Base-by-base conservation (phyloP, 2,888 invertebrate genomes). In the Kryphioiulus occultus region DNA sequence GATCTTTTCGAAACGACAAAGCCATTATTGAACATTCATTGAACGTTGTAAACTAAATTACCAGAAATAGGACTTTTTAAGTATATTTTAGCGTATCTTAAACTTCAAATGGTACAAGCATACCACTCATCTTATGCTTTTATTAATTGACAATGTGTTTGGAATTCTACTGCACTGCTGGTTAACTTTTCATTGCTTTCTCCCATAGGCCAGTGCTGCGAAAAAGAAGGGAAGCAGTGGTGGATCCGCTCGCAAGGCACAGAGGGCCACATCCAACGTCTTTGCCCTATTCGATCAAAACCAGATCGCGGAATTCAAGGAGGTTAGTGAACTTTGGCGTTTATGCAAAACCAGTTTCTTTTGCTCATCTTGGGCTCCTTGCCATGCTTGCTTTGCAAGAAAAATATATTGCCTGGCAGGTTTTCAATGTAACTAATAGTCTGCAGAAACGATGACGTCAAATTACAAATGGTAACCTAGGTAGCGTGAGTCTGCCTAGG, bases 251-350 rank as follows among this genome's bases (percentile, higher is more conserved):
- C 97, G 97, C 93, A 95, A 97, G 92, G 95, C 96, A 92, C 90
- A 90, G 88, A 90, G 91, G 88, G 89, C 90, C 10, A 97, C 97
- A 91, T 97, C 97, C 94, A 97, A 97, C 94, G 97, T 98, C 92
- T 98, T 98, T 95, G 97, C 97, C 92, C 97, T 97, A 96, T 98
- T 98, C 95, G 95, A 97, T 91, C 97, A 97, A 94, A 96, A 96
- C 93, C 97, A 98, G 94, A 96, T 98, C 92, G 96, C 97, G 91
- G 98, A 98, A 93, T 98, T 98, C 95, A 98, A 98, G 93, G 97
- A 97, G 94, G 96, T 96, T 91, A 86, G 87, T 84, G 68, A 68
- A 68, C 68, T 68, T 68, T 68, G 4, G 22, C 5, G 32, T 53
- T 32, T 44, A 47, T 42, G 47, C 32, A 32, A 86, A 86, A 47